Evolutionary conservation across 2,888 invertebrate species (phyloP), one percentile per base, ranked within the genome.

Genomic region (Sarcophaga rosellei): DNA sequence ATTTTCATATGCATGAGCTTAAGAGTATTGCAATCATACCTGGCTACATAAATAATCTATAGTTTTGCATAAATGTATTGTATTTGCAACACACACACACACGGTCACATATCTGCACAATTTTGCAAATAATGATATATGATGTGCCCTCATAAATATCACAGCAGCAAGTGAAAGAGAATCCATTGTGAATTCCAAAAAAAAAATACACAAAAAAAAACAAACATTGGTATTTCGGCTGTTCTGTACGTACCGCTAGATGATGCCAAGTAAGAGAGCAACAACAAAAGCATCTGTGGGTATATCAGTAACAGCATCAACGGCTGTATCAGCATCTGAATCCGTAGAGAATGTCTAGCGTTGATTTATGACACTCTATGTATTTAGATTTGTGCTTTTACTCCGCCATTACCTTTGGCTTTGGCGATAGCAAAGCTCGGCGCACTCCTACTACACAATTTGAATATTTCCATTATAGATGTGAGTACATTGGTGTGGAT

Each of bases 361-460:
- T 72, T 90, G 91, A 91, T 91, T 91, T 91, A 91, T 90, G 89
- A 75, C 87, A 81, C 35, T 35, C 35, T 35, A 35, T 35, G 72
- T 89, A 91, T 91, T 91, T 91, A 91, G 90, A 89, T 88, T 90
- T 80, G 68, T 73, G 20, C 74, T 72, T 65, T 81, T 70, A 69
- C 69, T 66, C 57, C 74, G 63, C 44, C 73, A 69, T 23, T 15
- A 65, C 61, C 35, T 65, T 45, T 57, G 23, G 15, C 35, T 65
- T 45, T 57, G 23, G 15, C 23, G n/a, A 44, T 17, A 20, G 47
- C 21, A 59, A 4, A 35, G 35, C 35, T 35, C 35, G 35, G 35
- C 35, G 53, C 12, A 44, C 20, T 53, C 66, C 12, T 62, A 21
- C 12, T 62, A 21, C 23, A 68, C 47, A 53, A 53, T 53, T 53